Base-by-base conservation (phyloP, 2,113 vertebrate species). In the Phodopus roborovskii region DNA sequence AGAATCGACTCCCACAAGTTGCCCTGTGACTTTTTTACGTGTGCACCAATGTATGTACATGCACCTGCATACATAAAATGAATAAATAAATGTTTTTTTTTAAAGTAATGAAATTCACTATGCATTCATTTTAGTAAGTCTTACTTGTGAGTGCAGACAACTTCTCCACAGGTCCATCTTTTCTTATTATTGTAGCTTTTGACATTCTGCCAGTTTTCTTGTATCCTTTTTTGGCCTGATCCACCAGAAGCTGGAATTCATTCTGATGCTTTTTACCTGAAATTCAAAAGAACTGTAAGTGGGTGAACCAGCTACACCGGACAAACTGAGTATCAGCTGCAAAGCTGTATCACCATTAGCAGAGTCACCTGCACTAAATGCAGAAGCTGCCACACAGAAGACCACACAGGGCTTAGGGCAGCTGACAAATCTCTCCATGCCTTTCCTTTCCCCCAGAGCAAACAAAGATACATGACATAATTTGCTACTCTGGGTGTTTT, bases 211-310 rank as follows among this genome's bases (percentile, higher is more conserved):
- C 68, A 24, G 13, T 96, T 53, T 98, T 99, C 97, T 99, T 99
- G 95, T 98, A 98, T 82, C 98, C 98, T 81, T 98, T 98, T 87
- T 98, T 99, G 74, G 99, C 98, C 90, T 99, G 99, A 90, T 99
- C 98, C 95, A 99, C 98, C 96, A 99, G 98, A 73, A 98, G 97
- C 7, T 98, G 98, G 96, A 99, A 99, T 93, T 99, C 99, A 30
- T 75, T 98, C 91, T 98, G 98, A 98, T 99, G 99, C 91, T 99
- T 98, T 96, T 98, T 99, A 64, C 99, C 99, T 99, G 97, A 75
- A 98, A 98, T 8, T 95, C 3, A 97, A 94, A 94, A 50, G 96
- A 79, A 91, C 74, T 10, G 56, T 30, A 68, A 91, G 58, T 24
- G 56, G 15, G 50, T 50, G 45, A 88, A 13, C 19, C 0, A 24